phyloP scores from a whole-genome alignment of 2,113 vertebrate genomes.

The Alces alces region DNA sequence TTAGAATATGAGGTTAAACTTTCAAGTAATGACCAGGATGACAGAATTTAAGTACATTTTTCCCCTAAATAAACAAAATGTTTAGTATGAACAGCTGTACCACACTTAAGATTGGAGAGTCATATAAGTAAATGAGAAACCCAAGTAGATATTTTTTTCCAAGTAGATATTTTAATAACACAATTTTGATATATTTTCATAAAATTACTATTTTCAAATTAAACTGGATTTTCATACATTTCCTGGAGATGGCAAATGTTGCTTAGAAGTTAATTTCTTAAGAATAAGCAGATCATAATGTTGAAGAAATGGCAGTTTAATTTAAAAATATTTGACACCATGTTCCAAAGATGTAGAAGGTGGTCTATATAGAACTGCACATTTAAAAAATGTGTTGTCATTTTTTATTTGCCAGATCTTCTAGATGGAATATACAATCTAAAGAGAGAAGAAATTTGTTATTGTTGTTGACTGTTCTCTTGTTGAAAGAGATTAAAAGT shows the following conservation, averaged over 20 bases:
- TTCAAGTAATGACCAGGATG: neutral
- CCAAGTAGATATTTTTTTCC: neutral
- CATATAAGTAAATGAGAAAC: neutral
- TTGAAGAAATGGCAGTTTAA: neutral
- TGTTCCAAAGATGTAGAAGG: neutral
- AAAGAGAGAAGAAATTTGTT: neutral
- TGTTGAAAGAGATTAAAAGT: constrained; percentile 41
- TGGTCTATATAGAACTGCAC: neutral
- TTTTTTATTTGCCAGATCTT: neutral
- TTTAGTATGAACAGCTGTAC: neutral
- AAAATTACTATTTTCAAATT: neutral
- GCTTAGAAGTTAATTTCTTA: neutral
- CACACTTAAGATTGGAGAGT: neutral
- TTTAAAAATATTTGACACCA: neutral
- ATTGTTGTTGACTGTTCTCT: neutral
- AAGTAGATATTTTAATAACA: neutral
- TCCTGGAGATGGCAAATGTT: neutral
- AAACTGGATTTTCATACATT: neutral
- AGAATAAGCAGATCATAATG: neutral
- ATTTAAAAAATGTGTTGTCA: neutral
- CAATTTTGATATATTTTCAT: neutral
- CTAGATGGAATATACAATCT: neutral
- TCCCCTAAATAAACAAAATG: neutral
- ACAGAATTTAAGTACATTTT: neutral
- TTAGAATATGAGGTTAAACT: neutral